These are phyloP conservation scores for Puffinus mauretanicus DNA, from an alignment of 2,113 vertebrate genomes.

Conservation along the genomic window DNA sequence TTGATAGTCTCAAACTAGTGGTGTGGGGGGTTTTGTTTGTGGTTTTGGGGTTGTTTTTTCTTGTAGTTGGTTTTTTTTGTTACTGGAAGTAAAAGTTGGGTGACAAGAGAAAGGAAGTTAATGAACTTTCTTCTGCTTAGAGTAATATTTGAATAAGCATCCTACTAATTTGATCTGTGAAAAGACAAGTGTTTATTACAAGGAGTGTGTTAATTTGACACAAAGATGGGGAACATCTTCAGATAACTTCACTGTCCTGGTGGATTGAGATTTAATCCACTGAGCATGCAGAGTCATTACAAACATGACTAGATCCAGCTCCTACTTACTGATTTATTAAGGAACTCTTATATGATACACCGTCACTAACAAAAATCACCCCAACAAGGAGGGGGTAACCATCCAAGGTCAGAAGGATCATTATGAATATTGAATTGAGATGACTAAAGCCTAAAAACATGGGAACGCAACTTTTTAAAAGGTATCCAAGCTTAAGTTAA, in stretches of 20 bases:
- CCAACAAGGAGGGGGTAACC: background rate
- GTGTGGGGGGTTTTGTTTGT: rapidly evolving
- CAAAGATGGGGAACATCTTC: background rate
- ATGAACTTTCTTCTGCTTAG: background rate
- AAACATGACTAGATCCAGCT: background rate
- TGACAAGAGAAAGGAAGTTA: background rate
- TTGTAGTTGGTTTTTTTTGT: background rate
- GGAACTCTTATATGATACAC: background rate
- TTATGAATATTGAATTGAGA: background rate
- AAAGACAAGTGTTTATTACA: background rate
- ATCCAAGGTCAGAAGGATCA: background rate
- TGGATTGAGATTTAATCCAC: background rate
- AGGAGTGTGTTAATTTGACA: background rate
- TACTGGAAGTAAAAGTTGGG: background rate
- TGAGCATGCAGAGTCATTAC: background rate
- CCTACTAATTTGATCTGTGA: background rate
- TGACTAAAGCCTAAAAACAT: background rate
- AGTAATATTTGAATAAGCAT: background rate
- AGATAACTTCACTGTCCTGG: background rate
- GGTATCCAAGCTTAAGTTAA: background rate
- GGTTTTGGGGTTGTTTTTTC: background rate
- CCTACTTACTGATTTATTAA: background rate
- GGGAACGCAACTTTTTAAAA: background rate
- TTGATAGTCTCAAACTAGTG: background rate
- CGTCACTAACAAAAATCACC: background rate